A percentile compares a stretch with the other conserved stretches of the same genome.
Conservation (phyloP, 1,140 invertebrate species). For the Heliconius eleuchia region DNA sequence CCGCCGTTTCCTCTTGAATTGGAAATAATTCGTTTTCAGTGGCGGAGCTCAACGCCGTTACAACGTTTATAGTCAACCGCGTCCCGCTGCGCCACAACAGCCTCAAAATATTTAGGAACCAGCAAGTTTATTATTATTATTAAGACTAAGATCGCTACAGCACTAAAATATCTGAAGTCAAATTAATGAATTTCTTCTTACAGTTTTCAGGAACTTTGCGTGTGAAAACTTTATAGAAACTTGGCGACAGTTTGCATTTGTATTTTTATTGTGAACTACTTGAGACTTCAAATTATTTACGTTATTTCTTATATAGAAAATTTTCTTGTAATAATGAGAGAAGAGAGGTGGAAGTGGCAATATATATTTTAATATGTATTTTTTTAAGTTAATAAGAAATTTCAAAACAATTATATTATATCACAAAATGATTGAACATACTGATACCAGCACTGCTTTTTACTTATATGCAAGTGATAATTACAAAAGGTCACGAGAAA, state of each 20-base stretch:
- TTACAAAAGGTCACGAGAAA: too few relatives aligned
- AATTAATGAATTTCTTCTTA: constrained; percentile 15
- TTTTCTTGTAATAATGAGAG: background rate
- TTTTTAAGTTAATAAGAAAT: background rate
- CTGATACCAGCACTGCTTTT: too few relatives aligned
- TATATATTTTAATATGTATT: background rate
- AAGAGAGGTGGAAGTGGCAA: background rate
- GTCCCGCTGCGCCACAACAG: background rate
- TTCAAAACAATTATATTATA: too few relatives aligned
- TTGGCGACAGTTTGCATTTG: constrained; percentile 10
- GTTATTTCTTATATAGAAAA: background rate
- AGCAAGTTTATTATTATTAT: background rate
- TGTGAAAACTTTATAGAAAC: constrained; percentile 5
- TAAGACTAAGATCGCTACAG: background rate
- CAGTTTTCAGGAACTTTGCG: constrained; percentile 2
- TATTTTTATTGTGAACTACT: constrained; percentile 13
- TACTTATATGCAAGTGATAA: too few relatives aligned
- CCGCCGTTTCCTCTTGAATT: too few relatives aligned
- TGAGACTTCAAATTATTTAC: background rate
- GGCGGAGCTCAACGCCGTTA: too few relatives aligned
- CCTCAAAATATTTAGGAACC: background rate
- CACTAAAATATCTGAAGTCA: constrained; percentile 6
- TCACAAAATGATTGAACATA: too few relatives aligned
- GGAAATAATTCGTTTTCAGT: too few relatives aligned
- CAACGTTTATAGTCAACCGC: too few relatives aligned